Evolutionary conservation across 2,113 vertebrate species (phyloP).

Genomic region (Amia ocellicauda): DNA sequence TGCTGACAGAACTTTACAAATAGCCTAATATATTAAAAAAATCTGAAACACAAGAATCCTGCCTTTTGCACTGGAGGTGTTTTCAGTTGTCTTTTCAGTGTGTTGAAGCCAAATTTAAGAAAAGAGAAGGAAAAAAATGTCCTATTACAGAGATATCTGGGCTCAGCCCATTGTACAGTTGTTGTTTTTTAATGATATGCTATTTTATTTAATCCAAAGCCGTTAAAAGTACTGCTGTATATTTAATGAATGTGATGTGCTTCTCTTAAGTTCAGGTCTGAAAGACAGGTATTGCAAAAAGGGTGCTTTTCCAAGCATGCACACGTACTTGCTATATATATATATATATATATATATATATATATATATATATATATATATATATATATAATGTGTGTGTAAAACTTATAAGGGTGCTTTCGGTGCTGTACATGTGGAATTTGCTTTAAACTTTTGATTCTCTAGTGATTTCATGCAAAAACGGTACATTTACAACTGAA

Average conservation of each 20-base stretch:
- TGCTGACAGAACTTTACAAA: too few species aligned
- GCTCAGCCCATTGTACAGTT: constrained; percentile 9
- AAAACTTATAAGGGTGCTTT: constrained; percentile 7
- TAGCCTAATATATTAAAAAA: too few species aligned
- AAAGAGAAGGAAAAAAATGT: too few species aligned
- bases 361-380: constrained; percentile 5
- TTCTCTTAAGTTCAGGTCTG: constrained; percentile 18
- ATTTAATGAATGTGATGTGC: constrained; percentile 35
- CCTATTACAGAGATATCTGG: constrained; percentile 14
- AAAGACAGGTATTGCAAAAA: not conserved
- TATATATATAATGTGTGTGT: too few species aligned
- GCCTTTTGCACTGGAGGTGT: constrained; percentile 48
- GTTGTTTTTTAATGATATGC: constrained; percentile 22
- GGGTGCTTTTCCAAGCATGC: not conserved
- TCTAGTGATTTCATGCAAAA: constrained; percentile 19
- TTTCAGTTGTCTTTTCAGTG: constrained; percentile 26
- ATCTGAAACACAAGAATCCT: too few species aligned
- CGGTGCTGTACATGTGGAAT: constrained; percentile 19
- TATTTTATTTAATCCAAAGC: constrained; percentile 46
- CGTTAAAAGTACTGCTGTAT: constrained; percentile 31
- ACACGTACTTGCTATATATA: constrained; percentile 6
- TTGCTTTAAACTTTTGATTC: constrained; percentile 26
- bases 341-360: constrained; percentile 8
- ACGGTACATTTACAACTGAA: constrained; percentile 28
- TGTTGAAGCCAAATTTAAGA: constrained; percentile 18